Evolutionary conservation across 1,140 invertebrate genomes (phyloP).

Genomic region (Sesamia nonagrioides): DNA sequence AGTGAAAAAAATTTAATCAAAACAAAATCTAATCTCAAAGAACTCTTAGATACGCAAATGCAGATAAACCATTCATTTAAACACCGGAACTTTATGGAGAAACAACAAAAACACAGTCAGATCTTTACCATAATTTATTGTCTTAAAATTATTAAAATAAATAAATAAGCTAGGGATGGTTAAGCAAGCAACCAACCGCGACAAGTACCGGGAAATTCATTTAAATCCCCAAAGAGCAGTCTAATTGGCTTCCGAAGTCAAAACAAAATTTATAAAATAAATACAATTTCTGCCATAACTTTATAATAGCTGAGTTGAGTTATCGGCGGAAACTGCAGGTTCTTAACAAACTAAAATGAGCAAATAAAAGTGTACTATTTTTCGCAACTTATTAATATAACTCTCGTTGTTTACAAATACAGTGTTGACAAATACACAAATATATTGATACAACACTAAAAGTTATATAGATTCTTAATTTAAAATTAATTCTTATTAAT

Average conservation of each 20-base stretch:
- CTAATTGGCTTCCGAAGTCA: conserved; percentile 55
- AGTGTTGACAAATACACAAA: background rate
- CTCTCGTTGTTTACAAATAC: conserved; percentile 2
- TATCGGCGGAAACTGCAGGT: conserved; percentile 39
- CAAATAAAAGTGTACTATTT: conserved; percentile 34
- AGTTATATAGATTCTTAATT: conserved; percentile 8
- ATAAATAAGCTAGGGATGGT: conserved; percentile 56
- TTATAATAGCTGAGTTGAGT: conserved; percentile 41
- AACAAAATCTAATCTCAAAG: background rate
- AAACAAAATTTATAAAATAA: conserved; percentile 56
- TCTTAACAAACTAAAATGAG: conserved; percentile 40
- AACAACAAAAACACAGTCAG: conserved; percentile 49
- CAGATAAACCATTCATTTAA: background rate
- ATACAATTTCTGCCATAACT: conserved; percentile 47
- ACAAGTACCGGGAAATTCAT: conserved; percentile 54
- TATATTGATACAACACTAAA: background rate
- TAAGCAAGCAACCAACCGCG: conserved; percentile 32
- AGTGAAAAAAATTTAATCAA: too few relatives aligned
- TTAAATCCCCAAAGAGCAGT: conserved; percentile 55
- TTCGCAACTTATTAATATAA: background rate
- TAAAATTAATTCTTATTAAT: conserved; percentile 26
- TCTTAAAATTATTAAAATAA: conserved; percentile 61
- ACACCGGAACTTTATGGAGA: background rate
- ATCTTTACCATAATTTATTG: conserved; percentile 61
- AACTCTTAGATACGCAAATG: background rate